Evolutionary conservation across 1,140 invertebrate genomes (phyloP), one percentile per base, ranked within the genome.

Genomic region (Mesaphorura yosii): DNA sequence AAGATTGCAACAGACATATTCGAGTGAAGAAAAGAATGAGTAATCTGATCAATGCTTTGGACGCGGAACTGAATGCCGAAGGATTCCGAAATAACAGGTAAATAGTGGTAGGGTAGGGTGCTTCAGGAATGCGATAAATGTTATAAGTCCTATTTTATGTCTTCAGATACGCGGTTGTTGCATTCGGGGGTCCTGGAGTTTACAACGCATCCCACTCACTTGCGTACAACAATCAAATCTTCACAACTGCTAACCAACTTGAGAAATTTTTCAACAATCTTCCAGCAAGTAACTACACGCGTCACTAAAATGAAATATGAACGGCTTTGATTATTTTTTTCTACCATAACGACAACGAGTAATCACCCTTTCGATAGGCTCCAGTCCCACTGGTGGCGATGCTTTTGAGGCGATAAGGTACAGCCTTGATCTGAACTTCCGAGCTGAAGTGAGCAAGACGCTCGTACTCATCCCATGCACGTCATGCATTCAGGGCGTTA

Each of bases 401-500:
- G 77, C 84, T 52, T 81, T 88, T 63, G 74, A 72, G 19, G 88
- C 87, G 2, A 75, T 93, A 10, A 75, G 76, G 6, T 82, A 78
- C 61, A 84, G 86, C 31, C 51, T 62, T 12, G 73, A 77, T 41
- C 72, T 92, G 17, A 77, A 81, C 44, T 90, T 88, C 72, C 75
- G 88, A n/a, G 75, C 84, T 1, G 88, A 83, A 19, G 86, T 82
- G 2, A 84, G 86, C 0, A 89, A 87, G 65, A 86, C 80, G 1
- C 81, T 92, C 49, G 73, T 93, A 41, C 69, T 92, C 5, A 65
- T 92, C 59, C 83, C 87, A 1, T 93, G 88, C 68, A 79, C 80
- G 0, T 72, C 73, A 20, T 88, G n/a, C n/a, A n/a, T n/a, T n/a
- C n/a, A n/a, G n/a, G n/a, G n/a, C n/a, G n/a, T n/a, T n/a, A n/a